Evolutionary conservation across 1,140 invertebrate species (phyloP).

Genomic region (Apis dorsata): DNA sequence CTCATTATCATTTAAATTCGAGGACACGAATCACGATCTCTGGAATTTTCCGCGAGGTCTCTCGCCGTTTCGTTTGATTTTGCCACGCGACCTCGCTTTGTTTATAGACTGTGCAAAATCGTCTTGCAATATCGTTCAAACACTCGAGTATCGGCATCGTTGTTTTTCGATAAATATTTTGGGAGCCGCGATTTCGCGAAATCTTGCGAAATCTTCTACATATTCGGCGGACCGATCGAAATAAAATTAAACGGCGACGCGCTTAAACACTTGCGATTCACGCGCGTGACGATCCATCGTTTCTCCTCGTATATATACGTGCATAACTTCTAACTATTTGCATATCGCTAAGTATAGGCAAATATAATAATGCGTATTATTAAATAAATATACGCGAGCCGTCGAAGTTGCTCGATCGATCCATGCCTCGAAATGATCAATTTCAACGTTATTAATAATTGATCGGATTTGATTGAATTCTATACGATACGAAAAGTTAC

Average conservation of each 20-base stretch:
- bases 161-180: constrained; percentile 42
- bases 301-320: too few species aligned
- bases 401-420: too few species aligned
- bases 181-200: background rate
- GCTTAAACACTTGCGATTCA: background rate
- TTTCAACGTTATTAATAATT: too few species aligned
- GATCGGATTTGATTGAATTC: too few species aligned
- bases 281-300: too few species aligned
- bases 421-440: too few species aligned
- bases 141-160: background rate
- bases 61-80: constrained; percentile 52
- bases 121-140: constrained; percentile 23
- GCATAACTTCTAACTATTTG: too few species aligned
- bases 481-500: too few species aligned
- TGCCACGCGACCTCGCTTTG: constrained; percentile 41
- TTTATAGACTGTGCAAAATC: constrained; percentile 34
- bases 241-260: background rate
- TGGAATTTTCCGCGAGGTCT: constrained; percentile 56
- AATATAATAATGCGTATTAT: too few species aligned
- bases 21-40: constrained; percentile 50
- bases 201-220: constrained; percentile 4
- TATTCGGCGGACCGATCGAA: background rate
- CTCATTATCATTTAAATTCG: constrained; percentile 59
- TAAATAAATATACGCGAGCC: too few species aligned
- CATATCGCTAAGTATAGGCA: too few species aligned